Base-by-base conservation (phyloP, 2,888 invertebrate species). In the Antitype chi region DNA sequence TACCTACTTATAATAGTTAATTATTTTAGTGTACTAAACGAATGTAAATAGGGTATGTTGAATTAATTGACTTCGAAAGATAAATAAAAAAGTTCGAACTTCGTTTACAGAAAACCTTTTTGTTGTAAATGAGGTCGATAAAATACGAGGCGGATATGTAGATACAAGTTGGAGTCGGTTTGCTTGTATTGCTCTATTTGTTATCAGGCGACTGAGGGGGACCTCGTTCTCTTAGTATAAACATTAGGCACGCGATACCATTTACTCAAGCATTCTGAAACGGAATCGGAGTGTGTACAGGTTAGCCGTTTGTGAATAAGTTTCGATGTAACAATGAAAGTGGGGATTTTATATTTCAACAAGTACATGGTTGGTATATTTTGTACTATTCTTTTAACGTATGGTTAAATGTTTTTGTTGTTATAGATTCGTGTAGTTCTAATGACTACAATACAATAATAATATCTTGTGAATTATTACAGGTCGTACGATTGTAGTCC, bases 181-280 rank as follows among this genome's bases (percentile, higher is more conserved):
- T 71, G 75, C 60, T 84, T 84, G 70, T 86, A 82, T 85, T 76
- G 70, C 67, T 82, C 67, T 85, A 75, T 85, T 85, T 81, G 80
- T 76, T 82, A 74, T 80, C 77, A 82, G 71, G 66, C 52, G 76
- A 82, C 62, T 81, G 62, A 78, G 69, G 70, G 73, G 72, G 80
- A 74, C 78, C 75, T 79, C 77, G 62, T 82, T 86, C 84, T 78
- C 64, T 76, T 60, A 76, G 64, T 78, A 66, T 62, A 81, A 81
- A 78, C 79, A 78, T 86, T 60, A 77, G 70, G 68, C 82, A 86
- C 82, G 78, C 82, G 80, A 86, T 86, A 72, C 57, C 67, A 76
- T 78, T 74, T 76, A 68, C 69, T 70, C 66, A 74, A 74, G 52
- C 59, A 63, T 78, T 78, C 76, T 70, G 57, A 81, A 81, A 72